Conservation (phyloP, 2,113 vertebrate genomes). For the Glareola pratincola region DNA sequence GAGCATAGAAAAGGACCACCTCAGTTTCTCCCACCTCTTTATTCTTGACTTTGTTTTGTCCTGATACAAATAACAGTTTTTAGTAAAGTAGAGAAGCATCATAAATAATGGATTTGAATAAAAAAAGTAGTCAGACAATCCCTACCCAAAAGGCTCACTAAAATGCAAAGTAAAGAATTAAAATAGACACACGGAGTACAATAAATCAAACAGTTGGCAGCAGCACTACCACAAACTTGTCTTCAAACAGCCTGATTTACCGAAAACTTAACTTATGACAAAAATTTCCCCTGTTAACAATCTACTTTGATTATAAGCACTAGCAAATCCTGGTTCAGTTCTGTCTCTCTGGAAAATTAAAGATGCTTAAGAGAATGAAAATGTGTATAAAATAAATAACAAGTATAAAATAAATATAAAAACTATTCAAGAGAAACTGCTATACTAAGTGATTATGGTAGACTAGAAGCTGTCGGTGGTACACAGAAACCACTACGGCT, state of each 20-base stretch:
- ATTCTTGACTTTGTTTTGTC: not conserved
- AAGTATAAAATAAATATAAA: not conserved
- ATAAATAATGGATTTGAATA: not conserved
- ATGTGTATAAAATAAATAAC: not conserved
- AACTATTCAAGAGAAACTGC: not conserved
- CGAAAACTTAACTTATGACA: not conserved
- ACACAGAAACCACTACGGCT: not conserved
- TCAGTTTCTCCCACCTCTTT: not conserved
- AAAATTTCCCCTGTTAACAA: not conserved
- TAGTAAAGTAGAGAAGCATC: not conserved
- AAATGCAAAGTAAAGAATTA: not conserved
- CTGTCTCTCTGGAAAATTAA: not conserved
- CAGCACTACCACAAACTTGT: not conserved
- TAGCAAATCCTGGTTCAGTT: not conserved
- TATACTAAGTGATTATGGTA: not conserved
- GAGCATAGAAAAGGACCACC: not conserved
- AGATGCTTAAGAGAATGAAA: not conserved
- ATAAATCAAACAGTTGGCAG: not conserved
- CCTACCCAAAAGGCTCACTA: not conserved
- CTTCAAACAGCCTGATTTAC: not conserved
- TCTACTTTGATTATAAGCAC: not conserved
- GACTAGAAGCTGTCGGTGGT: not conserved
- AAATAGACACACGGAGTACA: not conserved
- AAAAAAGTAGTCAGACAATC: not conserved
- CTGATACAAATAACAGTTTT: not conserved